These are phyloP conservation scores for Scaptodrosophila lebanonensis DNA, from an alignment of 1,140 invertebrate genomes.

Conservation along the genomic window DNA sequence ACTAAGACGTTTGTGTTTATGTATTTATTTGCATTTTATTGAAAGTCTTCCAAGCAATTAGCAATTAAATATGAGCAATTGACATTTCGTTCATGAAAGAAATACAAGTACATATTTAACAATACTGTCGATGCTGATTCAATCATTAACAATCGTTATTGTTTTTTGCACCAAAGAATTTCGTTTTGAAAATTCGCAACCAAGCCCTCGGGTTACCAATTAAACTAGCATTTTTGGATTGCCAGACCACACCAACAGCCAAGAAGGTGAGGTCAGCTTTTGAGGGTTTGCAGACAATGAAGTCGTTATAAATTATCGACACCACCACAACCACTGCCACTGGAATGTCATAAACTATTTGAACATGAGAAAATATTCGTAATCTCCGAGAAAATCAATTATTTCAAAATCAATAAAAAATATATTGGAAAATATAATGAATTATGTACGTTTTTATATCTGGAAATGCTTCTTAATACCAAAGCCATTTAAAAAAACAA, in stretches of 20 bases:
- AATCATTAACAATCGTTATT: slow-evolving; percentile 51
- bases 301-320: slow-evolving; percentile 20
- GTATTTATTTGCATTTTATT: slow-evolving; percentile 63
- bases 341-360: slow-evolving; percentile 11
- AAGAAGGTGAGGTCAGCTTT: slow-evolving; percentile 10
- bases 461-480: too few species aligned
- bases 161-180: slow-evolving; percentile 50
- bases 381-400: not conserved
- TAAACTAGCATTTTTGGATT: slow-evolving; percentile 52
- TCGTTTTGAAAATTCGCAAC: slow-evolving; percentile 53
- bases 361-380: not conserved
- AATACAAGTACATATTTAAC: slow-evolving; percentile 7
- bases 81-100: slow-evolving; percentile 48
- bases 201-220: slow-evolving; percentile 59
- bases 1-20: slow-evolving; percentile 41
- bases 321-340: slow-evolving; percentile 21
- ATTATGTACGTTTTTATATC: too few species aligned
- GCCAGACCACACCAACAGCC: slow-evolving; percentile 18
- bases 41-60: slow-evolving; percentile 64
- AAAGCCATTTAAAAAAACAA: not conserved
- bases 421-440: too few species aligned
- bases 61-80: slow-evolving; percentile 60
- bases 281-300: slow-evolving; percentile 13
- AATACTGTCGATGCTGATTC: slow-evolving; percentile 44
- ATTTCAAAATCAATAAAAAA: too few species aligned